Evolutionary conservation across 2,888 invertebrate genomes (phyloP).

Genomic region (Ophion ventricosus): DNA sequence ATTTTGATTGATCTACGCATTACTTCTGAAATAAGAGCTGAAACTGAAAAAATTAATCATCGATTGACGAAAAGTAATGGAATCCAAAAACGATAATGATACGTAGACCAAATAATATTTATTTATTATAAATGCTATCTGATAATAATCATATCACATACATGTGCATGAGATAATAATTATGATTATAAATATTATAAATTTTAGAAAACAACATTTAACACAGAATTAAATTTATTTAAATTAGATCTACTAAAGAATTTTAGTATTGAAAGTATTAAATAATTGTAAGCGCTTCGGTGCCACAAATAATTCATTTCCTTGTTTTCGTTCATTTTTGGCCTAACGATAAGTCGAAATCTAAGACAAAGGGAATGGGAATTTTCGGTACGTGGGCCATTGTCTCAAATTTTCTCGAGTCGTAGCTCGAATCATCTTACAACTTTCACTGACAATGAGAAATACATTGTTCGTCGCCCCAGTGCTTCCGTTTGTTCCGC

Average conservation of each 20-base stretch:
- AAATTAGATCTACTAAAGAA: too few species aligned
- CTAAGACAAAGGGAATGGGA: background rate
- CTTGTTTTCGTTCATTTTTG: background rate
- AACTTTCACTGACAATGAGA: slow-evolving; percentile 32
- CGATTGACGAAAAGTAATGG: background rate
- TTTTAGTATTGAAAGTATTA: too few species aligned
- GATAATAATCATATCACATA: too few species aligned
- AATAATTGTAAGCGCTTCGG: too few species aligned
- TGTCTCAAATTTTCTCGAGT: slow-evolving; percentile 23
- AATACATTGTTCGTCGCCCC: slow-evolving; percentile 16
- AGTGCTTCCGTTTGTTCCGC: slow-evolving; percentile 46
- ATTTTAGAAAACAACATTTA: too few species aligned
- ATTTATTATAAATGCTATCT: too few species aligned
- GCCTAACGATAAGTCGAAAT: background rate
- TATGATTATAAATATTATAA: too few species aligned
- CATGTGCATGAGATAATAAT: too few species aligned
- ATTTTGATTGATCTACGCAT: background rate
- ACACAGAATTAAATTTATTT: too few species aligned
- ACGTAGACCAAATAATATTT: too few species aligned
- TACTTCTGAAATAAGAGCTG: background rate
- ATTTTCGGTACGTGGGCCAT: background rate
- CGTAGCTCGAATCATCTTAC: slow-evolving; percentile 39
- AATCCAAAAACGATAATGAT: too few species aligned
- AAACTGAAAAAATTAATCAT: background rate
- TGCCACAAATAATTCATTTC: background rate